Percentiles rank a stretch among this genome's conserved stretches.
Conservation (phyloP, 1,140 invertebrate species). For the Heliconius hermathena region DNA sequence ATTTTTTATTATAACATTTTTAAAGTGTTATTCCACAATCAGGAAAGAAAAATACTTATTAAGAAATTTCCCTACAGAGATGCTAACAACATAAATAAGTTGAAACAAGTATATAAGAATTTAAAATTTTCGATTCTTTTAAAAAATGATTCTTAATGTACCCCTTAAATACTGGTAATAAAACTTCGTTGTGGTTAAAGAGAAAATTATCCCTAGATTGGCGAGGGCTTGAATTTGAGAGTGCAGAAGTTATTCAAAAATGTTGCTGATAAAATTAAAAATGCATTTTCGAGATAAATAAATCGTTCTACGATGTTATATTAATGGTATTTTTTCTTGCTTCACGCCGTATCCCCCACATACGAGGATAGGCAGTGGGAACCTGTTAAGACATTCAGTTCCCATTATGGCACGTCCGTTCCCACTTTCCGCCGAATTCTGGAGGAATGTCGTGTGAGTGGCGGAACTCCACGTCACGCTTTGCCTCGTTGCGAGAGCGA, state of each 20-base stretch:
- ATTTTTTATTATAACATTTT: too few species aligned
- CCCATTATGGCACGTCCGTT: not conserved
- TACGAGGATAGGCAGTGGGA: not conserved
- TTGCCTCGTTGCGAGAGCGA: too few species aligned
- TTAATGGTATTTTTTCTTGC: not conserved
- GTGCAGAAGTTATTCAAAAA: conserved; percentile 38
- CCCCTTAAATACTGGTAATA: conserved; percentile 35
- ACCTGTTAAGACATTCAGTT: not conserved
- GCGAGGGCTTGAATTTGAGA: conserved; percentile 39
- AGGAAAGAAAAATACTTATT: too few species aligned
- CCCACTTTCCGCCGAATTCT: not conserved
- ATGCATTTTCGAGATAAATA: conserved; percentile 12
- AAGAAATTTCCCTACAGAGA: too few species aligned
- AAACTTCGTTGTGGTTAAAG: conserved; percentile 46
- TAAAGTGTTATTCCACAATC: too few species aligned
- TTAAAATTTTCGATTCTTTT: too few species aligned
- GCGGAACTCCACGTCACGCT: not conserved
- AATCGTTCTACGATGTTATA: not conserved
- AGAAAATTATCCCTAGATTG: conserved; percentile 44
- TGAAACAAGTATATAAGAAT: too few species aligned
- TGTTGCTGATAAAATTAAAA: conserved; percentile 44
- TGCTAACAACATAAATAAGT: too few species aligned
- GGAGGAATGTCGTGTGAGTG: not conserved
- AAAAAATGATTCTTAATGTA: not conserved
- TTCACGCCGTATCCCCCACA: not conserved